Conservation (phyloP, 2,888 invertebrate genomes). For the Hyppa rectilinea region DNA sequence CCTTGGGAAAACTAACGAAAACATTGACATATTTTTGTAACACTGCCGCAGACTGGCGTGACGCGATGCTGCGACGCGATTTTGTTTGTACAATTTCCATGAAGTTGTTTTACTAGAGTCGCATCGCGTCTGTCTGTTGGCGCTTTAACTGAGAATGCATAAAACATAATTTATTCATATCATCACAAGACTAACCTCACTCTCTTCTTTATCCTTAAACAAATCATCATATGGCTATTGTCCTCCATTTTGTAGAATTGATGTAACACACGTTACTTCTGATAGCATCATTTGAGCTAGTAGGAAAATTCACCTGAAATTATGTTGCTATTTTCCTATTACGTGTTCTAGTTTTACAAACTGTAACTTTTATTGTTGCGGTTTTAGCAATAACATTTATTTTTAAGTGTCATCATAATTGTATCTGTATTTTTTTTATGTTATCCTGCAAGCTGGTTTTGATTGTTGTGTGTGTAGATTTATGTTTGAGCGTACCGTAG, state of each 20-base stretch:
- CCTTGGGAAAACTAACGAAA: constrained; percentile 1
- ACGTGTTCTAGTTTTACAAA: neutral
- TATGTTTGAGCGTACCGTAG: no score
- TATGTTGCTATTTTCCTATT: neutral
- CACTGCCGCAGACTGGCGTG: no score
- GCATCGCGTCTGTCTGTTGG: no score
- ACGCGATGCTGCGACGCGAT: no score
- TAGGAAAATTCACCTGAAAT: neutral
- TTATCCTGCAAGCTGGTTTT: no score
- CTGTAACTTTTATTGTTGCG: neutral
- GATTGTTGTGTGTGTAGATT: no score
- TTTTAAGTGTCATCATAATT: no score
- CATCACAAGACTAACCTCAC: constrained; percentile 21
- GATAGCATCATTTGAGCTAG: neutral
- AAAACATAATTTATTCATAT: neutral
- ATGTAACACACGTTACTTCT: neutral
- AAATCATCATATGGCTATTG: neutral
- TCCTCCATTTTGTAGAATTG: constrained; percentile 8
- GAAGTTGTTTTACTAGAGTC: no score
- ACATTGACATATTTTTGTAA: no score
- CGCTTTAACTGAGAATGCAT: neutral
- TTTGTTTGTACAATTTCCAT: no score
- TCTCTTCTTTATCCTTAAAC: neutral
- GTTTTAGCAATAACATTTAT: neutral
- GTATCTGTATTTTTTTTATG: no score